A percentile compares a stretch with the other conserved stretches of the same genome.
Evolutionary conservation across 2,113 vertebrate species (phyloP).

Genomic region (Myiozetetes cayanensis): DNA sequence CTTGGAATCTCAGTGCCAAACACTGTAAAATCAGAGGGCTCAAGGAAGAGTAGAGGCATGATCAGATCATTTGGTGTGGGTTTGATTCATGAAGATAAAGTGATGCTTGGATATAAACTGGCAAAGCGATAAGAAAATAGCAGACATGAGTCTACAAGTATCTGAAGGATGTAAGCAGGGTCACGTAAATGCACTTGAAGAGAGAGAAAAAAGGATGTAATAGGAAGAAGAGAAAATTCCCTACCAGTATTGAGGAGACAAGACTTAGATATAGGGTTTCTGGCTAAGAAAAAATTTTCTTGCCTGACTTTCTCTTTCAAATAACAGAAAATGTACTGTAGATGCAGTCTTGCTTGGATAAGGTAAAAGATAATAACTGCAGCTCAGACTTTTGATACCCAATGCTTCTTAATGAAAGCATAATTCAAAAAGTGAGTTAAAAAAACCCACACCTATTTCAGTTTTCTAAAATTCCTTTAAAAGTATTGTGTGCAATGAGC

Average conservation of each 20-base stretch:
- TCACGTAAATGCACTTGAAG: neutral
- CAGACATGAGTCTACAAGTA: neutral
- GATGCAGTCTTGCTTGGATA: neutral
- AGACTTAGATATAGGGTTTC: neutral
- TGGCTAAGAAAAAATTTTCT: neutral
- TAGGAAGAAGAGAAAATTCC: neutral
- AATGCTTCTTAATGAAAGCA: neutral
- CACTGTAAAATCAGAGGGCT: neutral
- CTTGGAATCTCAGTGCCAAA: neutral
- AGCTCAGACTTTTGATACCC: neutral
- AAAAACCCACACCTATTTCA: neutral
- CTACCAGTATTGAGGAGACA: neutral
- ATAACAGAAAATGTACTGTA: neutral
- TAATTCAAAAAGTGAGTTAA: neutral
- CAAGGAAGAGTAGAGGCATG: neutral
- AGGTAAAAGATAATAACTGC: neutral
- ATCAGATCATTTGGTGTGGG: neutral
- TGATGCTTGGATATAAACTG: neutral
- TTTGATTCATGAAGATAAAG: slow-evolving; percentile 18
- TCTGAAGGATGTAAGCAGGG: neutral
- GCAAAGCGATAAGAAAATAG: neutral
- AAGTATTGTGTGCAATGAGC: neutral
- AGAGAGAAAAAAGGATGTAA: neutral
- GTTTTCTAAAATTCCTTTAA: neutral
- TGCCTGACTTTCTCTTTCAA: neutral